These are phyloP conservation scores for Ophioninae sp. DNA, from an alignment of 2,888 invertebrate species.

Conservation along the genomic window DNA sequence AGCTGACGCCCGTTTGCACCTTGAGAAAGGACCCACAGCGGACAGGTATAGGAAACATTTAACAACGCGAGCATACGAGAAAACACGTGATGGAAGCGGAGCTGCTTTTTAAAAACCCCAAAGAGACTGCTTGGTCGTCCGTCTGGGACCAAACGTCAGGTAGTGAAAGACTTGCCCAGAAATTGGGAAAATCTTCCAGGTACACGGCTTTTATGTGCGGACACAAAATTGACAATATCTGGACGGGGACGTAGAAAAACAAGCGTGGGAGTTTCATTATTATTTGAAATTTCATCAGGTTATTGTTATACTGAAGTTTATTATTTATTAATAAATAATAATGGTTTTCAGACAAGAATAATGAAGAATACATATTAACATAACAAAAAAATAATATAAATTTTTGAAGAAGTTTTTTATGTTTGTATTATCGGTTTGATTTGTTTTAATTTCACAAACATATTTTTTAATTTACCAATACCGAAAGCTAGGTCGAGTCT, in stretches of 20 bases:
- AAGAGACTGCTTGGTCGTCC: background rate
- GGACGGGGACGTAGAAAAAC: background rate
- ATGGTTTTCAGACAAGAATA: too few relatives aligned
- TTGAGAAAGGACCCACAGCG: conserved; percentile 51
- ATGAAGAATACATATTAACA: too few relatives aligned
- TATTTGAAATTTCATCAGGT: too few relatives aligned
- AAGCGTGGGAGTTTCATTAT: too few relatives aligned
- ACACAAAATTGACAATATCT: background rate
- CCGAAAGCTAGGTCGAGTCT: too few relatives aligned
- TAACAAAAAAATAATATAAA: too few relatives aligned
- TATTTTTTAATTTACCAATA: too few relatives aligned
- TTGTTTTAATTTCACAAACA: too few relatives aligned
- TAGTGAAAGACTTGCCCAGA: background rate
- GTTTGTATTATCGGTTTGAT: too few relatives aligned
- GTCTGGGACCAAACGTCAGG: background rate
- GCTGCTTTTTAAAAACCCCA: background rate
- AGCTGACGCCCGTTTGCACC: conserved; percentile 69
- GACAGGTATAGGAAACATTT: conserved; percentile 57
- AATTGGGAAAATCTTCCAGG: background rate
- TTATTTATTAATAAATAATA: too few relatives aligned
- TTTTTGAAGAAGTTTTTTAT: too few relatives aligned
- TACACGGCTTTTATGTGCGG: background rate
- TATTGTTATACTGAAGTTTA: background rate
- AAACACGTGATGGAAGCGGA: background rate
- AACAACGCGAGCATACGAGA: conserved; percentile 23